Conservation (phyloP, 1,140 invertebrate genomes). For the Drosophila punjabiensis region DNA sequence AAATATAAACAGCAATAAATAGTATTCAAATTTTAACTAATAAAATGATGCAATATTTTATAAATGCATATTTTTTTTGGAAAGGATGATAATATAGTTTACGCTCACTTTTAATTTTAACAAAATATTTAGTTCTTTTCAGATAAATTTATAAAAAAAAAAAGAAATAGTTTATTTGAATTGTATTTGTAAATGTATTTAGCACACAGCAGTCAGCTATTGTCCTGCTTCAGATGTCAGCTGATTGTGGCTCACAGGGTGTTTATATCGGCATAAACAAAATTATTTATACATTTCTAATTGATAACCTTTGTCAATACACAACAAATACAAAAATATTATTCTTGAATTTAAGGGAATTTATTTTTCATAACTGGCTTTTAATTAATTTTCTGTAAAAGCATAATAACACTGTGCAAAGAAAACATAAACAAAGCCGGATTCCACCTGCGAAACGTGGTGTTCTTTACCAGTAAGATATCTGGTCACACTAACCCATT, state of each 20-base stretch:
- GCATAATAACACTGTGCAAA: not conserved
- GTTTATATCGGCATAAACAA: not conserved
- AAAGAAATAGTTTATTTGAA: not conserved
- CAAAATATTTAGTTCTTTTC: too few species aligned
- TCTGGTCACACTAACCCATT: constrained; percentile 8
- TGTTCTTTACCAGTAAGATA: not conserved
- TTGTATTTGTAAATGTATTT: not conserved
- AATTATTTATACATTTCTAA: not conserved
- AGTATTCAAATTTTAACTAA: not conserved
- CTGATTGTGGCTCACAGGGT: not conserved
- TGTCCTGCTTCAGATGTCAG: not conserved
- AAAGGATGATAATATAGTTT: not conserved
- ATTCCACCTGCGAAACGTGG: not conserved
- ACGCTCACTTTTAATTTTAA: not conserved
- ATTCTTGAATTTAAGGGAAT: too few species aligned
- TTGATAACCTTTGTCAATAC: not conserved
- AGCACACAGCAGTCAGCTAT: not conserved
- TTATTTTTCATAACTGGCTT: not conserved
- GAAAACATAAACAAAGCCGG: constrained; percentile 9
- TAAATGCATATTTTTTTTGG: not conserved
- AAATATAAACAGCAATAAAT: not conserved
- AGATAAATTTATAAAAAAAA: too few species aligned
- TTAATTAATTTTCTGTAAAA: not conserved
- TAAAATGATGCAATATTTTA: not conserved
- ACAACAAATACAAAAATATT: not conserved